These are phyloP conservation scores for Actenoides hombroni DNA, from an alignment of 2,113 vertebrate species.

Conservation along the genomic window DNA sequence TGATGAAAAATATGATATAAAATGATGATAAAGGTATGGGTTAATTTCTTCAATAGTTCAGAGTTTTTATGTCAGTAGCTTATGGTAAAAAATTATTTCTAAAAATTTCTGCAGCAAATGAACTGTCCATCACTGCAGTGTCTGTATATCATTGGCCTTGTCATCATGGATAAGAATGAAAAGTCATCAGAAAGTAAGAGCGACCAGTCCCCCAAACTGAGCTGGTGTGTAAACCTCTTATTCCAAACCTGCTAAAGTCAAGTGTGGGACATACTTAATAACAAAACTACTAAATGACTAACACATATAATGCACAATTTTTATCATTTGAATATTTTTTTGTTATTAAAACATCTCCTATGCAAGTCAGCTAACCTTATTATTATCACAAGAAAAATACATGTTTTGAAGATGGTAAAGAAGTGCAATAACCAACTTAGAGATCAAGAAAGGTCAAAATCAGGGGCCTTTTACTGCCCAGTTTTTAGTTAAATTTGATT, in stretches of 20 bases:
- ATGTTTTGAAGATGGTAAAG: background rate
- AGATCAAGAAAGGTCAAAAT: background rate
- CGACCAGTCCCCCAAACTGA: background rate
- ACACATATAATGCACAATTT: background rate
- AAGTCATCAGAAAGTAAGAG: background rate
- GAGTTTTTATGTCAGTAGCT: background rate
- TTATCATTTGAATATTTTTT: background rate
- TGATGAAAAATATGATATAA: background rate
- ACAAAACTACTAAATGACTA: background rate
- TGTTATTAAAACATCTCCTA: background rate
- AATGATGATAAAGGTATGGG: background rate
- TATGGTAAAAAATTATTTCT: background rate
- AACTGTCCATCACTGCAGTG: background rate
- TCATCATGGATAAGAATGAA: background rate
- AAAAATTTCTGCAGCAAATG: background rate
- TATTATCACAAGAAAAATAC: background rate
- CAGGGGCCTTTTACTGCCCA: background rate
- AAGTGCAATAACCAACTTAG: background rate
- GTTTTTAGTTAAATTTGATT: background rate
- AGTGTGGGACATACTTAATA: background rate
- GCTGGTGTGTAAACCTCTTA: background rate
- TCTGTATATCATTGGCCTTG: background rate
- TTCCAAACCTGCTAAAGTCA: background rate
- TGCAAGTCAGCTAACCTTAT: background rate
- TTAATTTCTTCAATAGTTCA: background rate